A percentile compares a stretch with the other conserved stretches of the same genome.
phyloP scores from a whole-genome alignment of 1,140 invertebrate species.

The Telenomus remus region DNA sequence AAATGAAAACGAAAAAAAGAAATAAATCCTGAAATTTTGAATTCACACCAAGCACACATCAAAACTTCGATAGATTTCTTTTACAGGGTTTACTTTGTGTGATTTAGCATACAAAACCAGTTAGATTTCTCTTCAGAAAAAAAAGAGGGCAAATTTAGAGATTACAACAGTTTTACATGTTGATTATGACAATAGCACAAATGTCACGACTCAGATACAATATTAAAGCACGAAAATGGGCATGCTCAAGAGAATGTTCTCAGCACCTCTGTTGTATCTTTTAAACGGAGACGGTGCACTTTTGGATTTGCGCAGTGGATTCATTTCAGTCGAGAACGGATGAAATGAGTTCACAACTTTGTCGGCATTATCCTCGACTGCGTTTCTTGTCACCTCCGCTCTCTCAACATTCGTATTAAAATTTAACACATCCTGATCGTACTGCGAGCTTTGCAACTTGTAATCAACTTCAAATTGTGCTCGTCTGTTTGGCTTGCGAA shows the following conservation, averaged over 20 bases:
- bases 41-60: too few relatives aligned
- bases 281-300: constrained; percentile 70
- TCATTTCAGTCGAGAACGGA: constrained; percentile 62
- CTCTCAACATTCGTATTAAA: constrained; percentile 36
- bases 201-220: constrained; percentile 13
- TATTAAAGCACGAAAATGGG: constrained; percentile 32
- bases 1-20: too few relatives aligned
- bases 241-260: constrained; percentile 39
- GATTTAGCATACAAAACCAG: too few relatives aligned
- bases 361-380: constrained; percentile 36
- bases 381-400: constrained; percentile 6
- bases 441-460: constrained; percentile 18
- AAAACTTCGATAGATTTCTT: too few relatives aligned
- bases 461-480: constrained; percentile 27
- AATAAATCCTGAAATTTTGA: too few relatives aligned
- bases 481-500: constrained; percentile 16
- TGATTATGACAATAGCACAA: too few relatives aligned
- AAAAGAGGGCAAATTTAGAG: too few relatives aligned
- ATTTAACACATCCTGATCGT: constrained; percentile 52
- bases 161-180: too few relatives aligned
- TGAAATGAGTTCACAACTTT: constrained; percentile 59
- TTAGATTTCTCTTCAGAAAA: too few relatives aligned
- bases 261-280: constrained; percentile 65
- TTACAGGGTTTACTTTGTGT: too few relatives aligned
- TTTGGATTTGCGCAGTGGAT: constrained; percentile 72